These are phyloP conservation scores for Oxyruncus cristatus DNA, from an alignment of 2,113 vertebrate genomes.

Conservation along the genomic window DNA sequence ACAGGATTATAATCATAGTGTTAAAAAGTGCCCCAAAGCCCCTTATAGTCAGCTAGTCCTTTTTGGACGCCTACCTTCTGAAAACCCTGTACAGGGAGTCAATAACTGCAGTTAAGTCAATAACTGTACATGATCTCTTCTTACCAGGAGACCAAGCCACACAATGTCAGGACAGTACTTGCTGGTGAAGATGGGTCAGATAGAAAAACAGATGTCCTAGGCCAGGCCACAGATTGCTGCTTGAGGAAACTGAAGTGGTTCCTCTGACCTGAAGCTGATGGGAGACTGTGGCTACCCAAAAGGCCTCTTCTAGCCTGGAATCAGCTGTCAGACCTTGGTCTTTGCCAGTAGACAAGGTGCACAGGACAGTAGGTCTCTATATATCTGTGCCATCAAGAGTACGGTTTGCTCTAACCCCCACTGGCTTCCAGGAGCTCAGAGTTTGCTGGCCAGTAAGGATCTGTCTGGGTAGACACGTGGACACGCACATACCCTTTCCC, in stretches of 20 bases:
- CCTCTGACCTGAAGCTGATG: neutral
- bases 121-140: neutral
- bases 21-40: neutral
- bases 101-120: neutral
- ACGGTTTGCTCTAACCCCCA: neutral
- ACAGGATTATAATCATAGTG: neutral
- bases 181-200: neutral
- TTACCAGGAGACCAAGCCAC: neutral
- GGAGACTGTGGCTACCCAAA: neutral
- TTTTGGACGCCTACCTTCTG: neutral
- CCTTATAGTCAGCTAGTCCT: neutral
- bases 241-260: neutral
- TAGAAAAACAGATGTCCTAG: neutral
- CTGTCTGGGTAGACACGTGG: neutral
- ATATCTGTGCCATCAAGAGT: neutral
- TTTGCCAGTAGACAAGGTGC: neutral
- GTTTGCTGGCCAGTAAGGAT: neutral
- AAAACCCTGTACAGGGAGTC: neutral
- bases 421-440: neutral
- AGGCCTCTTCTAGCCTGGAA: neutral
- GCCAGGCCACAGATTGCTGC: neutral
- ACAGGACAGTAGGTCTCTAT: neutral
- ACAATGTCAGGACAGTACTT: neutral
- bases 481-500: neutral
- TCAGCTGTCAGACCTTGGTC: neutral